These are phyloP conservation scores for Agrochola lychnidis DNA, from an alignment of 2,888 invertebrate genomes.

Conservation along the genomic window DNA sequence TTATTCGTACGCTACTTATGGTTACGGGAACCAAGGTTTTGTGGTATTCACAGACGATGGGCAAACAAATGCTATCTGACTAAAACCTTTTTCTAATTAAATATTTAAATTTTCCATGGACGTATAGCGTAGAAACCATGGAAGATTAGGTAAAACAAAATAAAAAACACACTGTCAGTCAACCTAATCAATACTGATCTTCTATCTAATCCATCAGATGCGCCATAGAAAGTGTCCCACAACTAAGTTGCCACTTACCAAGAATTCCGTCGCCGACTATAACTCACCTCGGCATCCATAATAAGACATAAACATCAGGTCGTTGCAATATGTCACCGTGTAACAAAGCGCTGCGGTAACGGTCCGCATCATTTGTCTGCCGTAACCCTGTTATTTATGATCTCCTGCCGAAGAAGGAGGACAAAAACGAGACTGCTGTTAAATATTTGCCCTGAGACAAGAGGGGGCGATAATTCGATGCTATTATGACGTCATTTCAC, in stretches of 20 bases:
- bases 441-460: conserved; percentile 91
- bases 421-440: conserved; percentile 89
- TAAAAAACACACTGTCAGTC: not conserved
- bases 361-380: conserved; percentile 88
- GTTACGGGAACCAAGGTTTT: not conserved
- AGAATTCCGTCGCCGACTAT: conserved; percentile 76
- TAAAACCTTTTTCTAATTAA: not conserved
- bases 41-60: conserved; percentile 1
- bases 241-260: conserved; percentile 70
- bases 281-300: conserved; percentile 82
- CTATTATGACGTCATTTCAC: conserved; percentile 91
- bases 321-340: conserved; percentile 86
- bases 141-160: not conserved
- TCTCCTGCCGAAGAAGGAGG: conserved; percentile 86
- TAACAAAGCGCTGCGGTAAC: conserved; percentile 89
- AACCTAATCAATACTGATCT: conserved; percentile 36
- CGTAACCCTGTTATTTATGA: conserved; percentile 88
- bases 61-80: not conserved
- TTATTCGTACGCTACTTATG: conserved; percentile 5
- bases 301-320: conserved; percentile 89
- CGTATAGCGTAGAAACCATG: not conserved
- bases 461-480: conserved; percentile 90
- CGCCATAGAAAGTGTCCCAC: conserved; percentile 48
- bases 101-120: not conserved
- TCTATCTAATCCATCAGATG: conserved; percentile 35